These are phyloP conservation scores for Leucoma salicis DNA, from an alignment of 2,888 invertebrate genomes.

Conservation along the genomic window DNA sequence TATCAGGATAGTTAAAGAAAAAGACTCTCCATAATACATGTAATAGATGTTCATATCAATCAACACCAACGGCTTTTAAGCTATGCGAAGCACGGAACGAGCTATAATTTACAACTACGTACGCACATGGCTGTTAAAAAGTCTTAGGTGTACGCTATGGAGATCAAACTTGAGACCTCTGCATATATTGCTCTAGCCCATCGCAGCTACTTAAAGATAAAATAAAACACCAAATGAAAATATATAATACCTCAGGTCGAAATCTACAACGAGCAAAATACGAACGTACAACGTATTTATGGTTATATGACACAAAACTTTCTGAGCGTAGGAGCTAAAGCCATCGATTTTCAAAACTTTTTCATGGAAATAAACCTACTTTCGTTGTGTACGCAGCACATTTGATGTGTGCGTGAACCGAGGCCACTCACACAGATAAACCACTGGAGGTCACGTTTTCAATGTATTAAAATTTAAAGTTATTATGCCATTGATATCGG, in stretches of 20 bases:
- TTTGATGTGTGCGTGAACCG: slow-evolving; percentile 53
- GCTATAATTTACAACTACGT: too few relatives aligned
- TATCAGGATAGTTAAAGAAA: too few relatives aligned
- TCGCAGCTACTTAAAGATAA: too few relatives aligned
- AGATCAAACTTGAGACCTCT: too few relatives aligned
- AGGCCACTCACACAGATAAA: slow-evolving; percentile 50
- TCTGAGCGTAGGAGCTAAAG: slow-evolving; percentile 78
- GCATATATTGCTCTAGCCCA: too few relatives aligned
- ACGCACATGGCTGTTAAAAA: too few relatives aligned
- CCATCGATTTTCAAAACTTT: slow-evolving; percentile 83
- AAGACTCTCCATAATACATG: too few relatives aligned
- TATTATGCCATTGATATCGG: slow-evolving; percentile 9
- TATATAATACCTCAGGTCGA: slow-evolving; percentile 48
- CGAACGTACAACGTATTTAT: slow-evolving; percentile 72
- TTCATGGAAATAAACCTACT: slow-evolving; percentile 83
- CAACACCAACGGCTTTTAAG: too few relatives aligned
- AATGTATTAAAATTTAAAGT: slow-evolving; percentile 36
- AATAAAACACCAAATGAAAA: slow-evolving; percentile 36
- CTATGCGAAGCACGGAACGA: too few relatives aligned
- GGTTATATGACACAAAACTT: slow-evolving; percentile 80
- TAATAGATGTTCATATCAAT: too few relatives aligned
- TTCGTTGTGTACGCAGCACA: slow-evolving; percentile 66
- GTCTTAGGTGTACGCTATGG: too few relatives aligned
- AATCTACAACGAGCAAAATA: slow-evolving; percentile 70
- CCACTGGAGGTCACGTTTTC: slow-evolving; percentile 62